These are phyloP conservation scores for Danio albolineatus DNA, from an alignment of 2,797 vertebrate species.

Conservation along the genomic window DNA sequence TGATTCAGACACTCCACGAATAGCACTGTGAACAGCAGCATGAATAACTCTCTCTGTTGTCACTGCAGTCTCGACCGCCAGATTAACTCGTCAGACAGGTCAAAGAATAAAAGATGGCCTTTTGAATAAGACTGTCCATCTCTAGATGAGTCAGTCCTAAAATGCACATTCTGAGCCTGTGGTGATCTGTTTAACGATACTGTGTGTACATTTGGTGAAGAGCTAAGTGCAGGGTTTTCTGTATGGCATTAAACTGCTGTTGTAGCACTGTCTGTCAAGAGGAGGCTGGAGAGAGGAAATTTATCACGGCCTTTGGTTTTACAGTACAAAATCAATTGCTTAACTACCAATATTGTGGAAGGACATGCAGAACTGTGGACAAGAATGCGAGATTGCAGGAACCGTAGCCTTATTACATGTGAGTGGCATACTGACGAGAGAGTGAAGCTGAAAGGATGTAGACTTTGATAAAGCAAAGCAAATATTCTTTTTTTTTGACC, in stretches of 20 bases:
- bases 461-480: constrained; percentile 1
- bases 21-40: constrained; percentile 18
- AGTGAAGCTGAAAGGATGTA: constrained; percentile 5
- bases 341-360: constrained; percentile 35
- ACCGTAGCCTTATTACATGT: neutral
- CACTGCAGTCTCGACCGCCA: constrained; percentile 21
- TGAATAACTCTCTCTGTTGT: constrained; percentile 8
- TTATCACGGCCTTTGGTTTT: constrained; percentile 35
- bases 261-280: constrained; percentile 32
- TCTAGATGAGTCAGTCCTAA: constrained; percentile 21
- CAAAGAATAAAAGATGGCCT: constrained; percentile 27
- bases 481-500: constrained; percentile 10
- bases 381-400: constrained; percentile 15
- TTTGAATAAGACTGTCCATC: constrained; percentile 21
- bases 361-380: constrained; percentile 1
- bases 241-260: constrained; percentile 27
- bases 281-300: constrained; percentile 28
- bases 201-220: too few species aligned
- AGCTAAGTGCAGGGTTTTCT: neutral
- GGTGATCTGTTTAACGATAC: constrained; percentile 15
- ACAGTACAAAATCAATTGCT: constrained; percentile 31
- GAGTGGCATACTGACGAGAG: constrained; percentile 35
- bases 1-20: constrained; percentile 53
- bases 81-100: constrained; percentile 53
- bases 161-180: neutral